Conservation (phyloP, 2,888 invertebrate genomes). For the Tanytarsus gracilentus region DNA sequence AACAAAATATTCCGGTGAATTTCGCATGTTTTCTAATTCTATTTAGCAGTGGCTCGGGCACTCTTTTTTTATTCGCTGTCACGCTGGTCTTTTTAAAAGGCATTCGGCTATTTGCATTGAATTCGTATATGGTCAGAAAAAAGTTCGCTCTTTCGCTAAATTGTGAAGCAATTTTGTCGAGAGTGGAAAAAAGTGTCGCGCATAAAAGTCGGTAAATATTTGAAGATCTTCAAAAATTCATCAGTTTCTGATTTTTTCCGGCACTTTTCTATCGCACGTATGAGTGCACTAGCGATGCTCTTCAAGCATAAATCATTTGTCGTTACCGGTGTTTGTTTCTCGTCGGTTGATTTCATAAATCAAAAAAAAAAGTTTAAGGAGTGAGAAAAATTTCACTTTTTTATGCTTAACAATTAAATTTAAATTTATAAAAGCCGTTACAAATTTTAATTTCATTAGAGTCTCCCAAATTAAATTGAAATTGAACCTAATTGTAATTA, state of each 20-base stretch:
- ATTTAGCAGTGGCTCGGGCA: background rate
- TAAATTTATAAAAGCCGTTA: background rate
- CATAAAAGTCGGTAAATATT: conserved; percentile 25
- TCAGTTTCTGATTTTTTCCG: conserved; percentile 11
- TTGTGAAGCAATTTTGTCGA: no score
- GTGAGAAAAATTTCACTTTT: background rate
- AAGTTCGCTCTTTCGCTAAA: no score
- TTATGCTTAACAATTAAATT: background rate
- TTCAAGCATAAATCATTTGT: conserved; percentile 25
- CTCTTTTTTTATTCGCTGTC: background rate
- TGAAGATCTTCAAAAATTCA: conserved; percentile 25
- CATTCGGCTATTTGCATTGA: background rate
- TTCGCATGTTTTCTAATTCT: conserved; percentile 13
- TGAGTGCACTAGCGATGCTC: background rate
- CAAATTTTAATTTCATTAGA: background rate
- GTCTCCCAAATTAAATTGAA: no score
- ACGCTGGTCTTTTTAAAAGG: background rate
- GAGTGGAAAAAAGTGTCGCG: conserved; percentile 11
- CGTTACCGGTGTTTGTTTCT: no score
- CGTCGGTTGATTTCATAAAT: background rate
- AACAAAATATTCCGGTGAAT: background rate
- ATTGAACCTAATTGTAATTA: no score
- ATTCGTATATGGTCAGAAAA: background rate
- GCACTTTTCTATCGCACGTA: background rate
- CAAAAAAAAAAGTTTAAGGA: background rate